These are phyloP conservation scores for Apaloderma vittatum DNA, from an alignment of 2,113 vertebrate species.

Conservation along the genomic window DNA sequence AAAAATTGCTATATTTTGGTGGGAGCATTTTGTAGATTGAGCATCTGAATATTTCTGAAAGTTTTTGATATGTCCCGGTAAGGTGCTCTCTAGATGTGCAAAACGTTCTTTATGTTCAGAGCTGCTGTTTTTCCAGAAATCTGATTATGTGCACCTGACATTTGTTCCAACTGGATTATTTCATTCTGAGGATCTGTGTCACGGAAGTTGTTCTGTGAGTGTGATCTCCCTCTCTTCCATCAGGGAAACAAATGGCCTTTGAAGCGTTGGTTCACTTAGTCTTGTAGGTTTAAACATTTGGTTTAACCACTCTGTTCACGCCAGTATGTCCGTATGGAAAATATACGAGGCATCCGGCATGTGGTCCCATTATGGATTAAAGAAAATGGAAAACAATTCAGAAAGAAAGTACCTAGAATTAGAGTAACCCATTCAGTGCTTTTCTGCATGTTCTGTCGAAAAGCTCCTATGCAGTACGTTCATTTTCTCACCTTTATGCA, in stretches of 20 bases:
- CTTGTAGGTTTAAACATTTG: not conserved
- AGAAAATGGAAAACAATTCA: not conserved
- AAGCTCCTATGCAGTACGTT: not conserved
- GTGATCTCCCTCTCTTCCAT: not conserved
- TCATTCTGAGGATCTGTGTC: not conserved
- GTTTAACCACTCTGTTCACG: not conserved
- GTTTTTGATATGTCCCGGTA: not conserved
- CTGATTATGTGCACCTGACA: not conserved
- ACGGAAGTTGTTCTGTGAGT: not conserved
- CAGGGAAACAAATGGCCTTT: slow-evolving; percentile 35
- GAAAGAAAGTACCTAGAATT: not conserved
- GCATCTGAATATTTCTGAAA: not conserved
- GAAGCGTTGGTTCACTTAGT: not conserved
- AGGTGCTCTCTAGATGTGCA: not conserved
- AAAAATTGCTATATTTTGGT: not conserved
- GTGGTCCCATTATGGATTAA: slow-evolving; percentile 1
- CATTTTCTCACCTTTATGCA: not conserved
- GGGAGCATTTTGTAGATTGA: not conserved
- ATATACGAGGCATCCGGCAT: slow-evolving; percentile 12
- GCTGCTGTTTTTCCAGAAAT: not conserved
- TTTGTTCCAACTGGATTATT: not conserved
- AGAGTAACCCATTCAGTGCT: not conserved
- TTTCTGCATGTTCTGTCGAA: not conserved
- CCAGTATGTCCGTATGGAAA: slow-evolving; percentile 40
- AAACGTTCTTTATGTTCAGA: not conserved